Conservation (phyloP, 2,113 vertebrate genomes). For the Ailuropoda melanoleuca region DNA sequence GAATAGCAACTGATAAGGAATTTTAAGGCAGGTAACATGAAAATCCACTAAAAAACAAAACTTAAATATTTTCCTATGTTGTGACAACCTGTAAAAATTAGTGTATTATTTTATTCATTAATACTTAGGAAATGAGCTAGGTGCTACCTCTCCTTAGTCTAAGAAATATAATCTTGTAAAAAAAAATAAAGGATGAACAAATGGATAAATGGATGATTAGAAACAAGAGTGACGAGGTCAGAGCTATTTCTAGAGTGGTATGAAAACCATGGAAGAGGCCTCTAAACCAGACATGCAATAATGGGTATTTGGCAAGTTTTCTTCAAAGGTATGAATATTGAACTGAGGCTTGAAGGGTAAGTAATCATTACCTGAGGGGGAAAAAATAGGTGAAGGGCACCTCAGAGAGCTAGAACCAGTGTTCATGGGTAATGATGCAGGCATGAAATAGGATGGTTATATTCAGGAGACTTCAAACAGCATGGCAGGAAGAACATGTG, state of each 20-base stretch:
- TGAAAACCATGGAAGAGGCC: not conserved
- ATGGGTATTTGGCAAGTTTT: not conserved
- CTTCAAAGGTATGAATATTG: not conserved
- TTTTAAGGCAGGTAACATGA: not conserved
- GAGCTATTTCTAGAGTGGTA: not conserved
- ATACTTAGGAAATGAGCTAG: not conserved
- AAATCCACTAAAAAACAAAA: not conserved
- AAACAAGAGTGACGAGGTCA: not conserved
- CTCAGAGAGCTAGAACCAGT: not conserved
- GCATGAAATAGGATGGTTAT: not conserved
- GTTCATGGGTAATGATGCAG: not conserved
- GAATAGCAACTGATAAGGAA: not conserved
- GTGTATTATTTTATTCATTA: not conserved
- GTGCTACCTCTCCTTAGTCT: not conserved
- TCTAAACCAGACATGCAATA: not conserved
- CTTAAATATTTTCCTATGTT: not conserved
- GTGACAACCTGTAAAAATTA: not conserved
- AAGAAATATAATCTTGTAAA: not conserved
- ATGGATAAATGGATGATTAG: not conserved
- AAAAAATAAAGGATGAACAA: not conserved
- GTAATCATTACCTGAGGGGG: not conserved
- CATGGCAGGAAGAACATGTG: not conserved
- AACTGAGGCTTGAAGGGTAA: not conserved
- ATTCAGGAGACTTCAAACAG: not conserved
- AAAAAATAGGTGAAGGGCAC: not conserved